Base-by-base conservation (phyloP, 1,140 invertebrate genomes). In the Scaptomyza montana region DNA sequence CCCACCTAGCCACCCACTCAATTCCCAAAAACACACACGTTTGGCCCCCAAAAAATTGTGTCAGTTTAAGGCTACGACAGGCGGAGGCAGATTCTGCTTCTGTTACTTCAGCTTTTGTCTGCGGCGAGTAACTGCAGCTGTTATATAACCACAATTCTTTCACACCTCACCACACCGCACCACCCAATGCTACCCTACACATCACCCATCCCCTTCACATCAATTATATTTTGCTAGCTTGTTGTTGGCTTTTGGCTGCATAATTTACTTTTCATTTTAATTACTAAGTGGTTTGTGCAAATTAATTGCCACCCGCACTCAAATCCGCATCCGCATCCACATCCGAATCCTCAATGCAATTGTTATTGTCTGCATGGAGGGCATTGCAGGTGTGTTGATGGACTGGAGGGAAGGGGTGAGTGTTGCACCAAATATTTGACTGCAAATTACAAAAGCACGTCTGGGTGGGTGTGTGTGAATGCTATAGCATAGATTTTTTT, bases 221-320 rank as follows among this genome's bases (percentile, higher is more conserved):
- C 7, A 55, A 28, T 61, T 43, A 41, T 28, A 43, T 49, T 28
- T 30, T 21, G 16, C 21, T 53, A 50, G 51, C 12, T 36, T 47
- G 49, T 21, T 19, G 30, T 8, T 74, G 56, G 53, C 51, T 57
- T 36, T 36, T 64, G 51, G 56, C 46, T 50, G 54, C 81, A 78
- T 87, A 82, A 87, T 87, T 87, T 87, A 87, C 82, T 87, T 87
- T 87, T 71, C 76, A 87, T 87, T 87, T 87, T 87, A 87, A 87
- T 87, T 87, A 81, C 78, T 74, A 76, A 87, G 76, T 79, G 78
- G 82, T 79, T 87, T 79, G 76, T 77, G 79, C 56, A 81, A 81
- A 87, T 87, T 87, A 87, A 87, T 81, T 86, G 81, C 81, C 81
- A 61, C 36, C 67, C 77, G 50, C 69, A 59, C 63, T 46, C 33